Conservation (phyloP, 92 coral and sea anemone genomes). For the Desmophyllum pertusum region DNA sequence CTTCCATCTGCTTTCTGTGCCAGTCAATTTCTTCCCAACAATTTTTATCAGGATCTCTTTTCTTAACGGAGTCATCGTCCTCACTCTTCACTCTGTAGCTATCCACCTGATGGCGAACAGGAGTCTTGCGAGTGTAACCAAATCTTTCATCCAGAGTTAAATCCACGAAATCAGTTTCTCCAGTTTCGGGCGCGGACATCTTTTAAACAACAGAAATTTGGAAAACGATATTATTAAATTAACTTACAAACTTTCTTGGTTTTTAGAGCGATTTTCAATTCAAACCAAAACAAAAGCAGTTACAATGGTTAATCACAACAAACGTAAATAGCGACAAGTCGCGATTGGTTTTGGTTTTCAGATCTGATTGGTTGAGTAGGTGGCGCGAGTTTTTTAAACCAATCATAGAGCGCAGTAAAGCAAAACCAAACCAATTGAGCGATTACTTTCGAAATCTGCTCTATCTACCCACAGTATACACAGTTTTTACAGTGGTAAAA, state of each 20-base stretch:
- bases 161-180: constrained; percentile 26
- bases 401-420: no score
- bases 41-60: background rate
- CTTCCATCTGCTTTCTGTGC: constrained; percentile 29
- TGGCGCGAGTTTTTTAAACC: no score
- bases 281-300: no score
- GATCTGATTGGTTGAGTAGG: no score
- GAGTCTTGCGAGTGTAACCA: constrained; percentile 47
- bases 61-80: background rate
- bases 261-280: no score
- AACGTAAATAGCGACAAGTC: no score
- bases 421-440: no score
- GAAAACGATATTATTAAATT: background rate
- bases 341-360: no score
- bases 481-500: background rate
- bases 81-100: background rate
- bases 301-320: no score
- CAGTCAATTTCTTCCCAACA: constrained; percentile 60
- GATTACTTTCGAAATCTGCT: no score
- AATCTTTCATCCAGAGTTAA: constrained; percentile 50
- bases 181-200: constrained; percentile 13
- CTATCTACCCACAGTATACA: background rate
- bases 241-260: no score
- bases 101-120: background rate
- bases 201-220: background rate